Evolutionary conservation across 2,888 invertebrate species (phyloP).

Genomic region (Leptinotarsa haldemani): DNA sequence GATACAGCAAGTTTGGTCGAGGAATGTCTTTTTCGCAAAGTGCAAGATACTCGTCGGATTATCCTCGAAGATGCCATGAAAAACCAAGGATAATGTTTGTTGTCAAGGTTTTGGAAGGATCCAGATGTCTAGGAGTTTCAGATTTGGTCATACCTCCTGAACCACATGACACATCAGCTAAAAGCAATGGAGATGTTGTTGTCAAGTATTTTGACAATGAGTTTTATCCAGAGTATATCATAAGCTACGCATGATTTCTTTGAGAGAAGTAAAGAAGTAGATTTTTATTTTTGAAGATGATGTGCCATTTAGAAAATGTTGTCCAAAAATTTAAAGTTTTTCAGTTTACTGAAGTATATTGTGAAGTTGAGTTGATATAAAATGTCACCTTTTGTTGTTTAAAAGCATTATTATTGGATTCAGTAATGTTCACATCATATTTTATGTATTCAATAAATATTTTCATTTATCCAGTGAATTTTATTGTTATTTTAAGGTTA

Average conservation of each 20-base stretch:
- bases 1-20: constrained; percentile 5
- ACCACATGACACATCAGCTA: constrained; percentile 6
- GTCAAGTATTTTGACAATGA: constrained; percentile 24
- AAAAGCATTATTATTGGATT: too few relatives aligned
- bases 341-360: too few relatives aligned
- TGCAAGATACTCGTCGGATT: constrained; percentile 16
- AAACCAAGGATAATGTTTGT: constrained; percentile 8
- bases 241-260: neutral
- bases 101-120: constrained; percentile 15
- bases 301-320: too few relatives aligned
- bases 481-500: too few relatives aligned
- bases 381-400: too few relatives aligned
- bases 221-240: constrained; percentile 23
- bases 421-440: too few relatives aligned
- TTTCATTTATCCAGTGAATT: too few relatives aligned
- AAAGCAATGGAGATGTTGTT: neutral
- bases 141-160: constrained; percentile 11
- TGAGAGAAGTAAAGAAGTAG: too few relatives aligned
- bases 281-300: too few relatives aligned
- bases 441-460: too few relatives aligned
- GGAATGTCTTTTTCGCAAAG: constrained; percentile 21
- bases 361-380: too few relatives aligned
- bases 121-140: neutral
- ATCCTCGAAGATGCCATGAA: constrained; percentile 6
- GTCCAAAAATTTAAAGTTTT: too few relatives aligned